These are phyloP conservation scores for Dryocosmus kuriphilus DNA, from an alignment of 2,888 invertebrate genomes.

Conservation along the genomic window DNA sequence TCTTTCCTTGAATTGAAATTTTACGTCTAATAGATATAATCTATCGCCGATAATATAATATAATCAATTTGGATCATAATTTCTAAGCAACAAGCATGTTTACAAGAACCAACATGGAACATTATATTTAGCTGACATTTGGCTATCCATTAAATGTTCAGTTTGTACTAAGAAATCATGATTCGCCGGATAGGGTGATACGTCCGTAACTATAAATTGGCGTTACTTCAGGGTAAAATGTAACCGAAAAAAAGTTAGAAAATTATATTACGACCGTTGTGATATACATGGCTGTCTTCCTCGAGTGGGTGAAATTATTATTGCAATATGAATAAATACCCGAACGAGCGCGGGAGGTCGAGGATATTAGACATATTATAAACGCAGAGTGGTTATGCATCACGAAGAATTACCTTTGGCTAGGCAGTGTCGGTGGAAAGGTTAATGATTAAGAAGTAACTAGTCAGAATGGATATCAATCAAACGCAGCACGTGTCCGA, in stretches of 20 bases:
- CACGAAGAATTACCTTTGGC: slow-evolving; percentile 50
- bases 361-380: slow-evolving; percentile 8
- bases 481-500: slow-evolving; percentile 65
- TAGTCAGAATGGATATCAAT: slow-evolving; percentile 66
- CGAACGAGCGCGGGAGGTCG: background rate
- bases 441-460: slow-evolving; percentile 68
- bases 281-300: slow-evolving; percentile 20
- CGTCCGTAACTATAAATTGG: slow-evolving; percentile 20
- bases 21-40: background rate
- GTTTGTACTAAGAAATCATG: slow-evolving; percentile 1
- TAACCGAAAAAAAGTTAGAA: slow-evolving; percentile 25
- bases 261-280: slow-evolving; percentile 26
- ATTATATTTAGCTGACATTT: slow-evolving; percentile 17
- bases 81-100: background rate
- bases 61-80: background rate
- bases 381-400: slow-evolving; percentile 29
- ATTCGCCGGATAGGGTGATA: slow-evolving; percentile 18
- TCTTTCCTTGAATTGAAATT: background rate
- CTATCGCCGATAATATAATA: background rate
- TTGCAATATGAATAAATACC: slow-evolving; percentile 34
- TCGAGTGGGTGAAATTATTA: slow-evolving; percentile 28
- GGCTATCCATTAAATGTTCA: slow-evolving; percentile 14
- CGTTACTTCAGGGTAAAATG: background rate
- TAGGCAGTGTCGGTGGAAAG: slow-evolving; percentile 56
- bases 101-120: background rate